A percentile compares a stretch with the other conserved stretches of the same genome.
Conservation (phyloP, 2,797 vertebrate species). For the Hozukius guyotensis region DNA sequence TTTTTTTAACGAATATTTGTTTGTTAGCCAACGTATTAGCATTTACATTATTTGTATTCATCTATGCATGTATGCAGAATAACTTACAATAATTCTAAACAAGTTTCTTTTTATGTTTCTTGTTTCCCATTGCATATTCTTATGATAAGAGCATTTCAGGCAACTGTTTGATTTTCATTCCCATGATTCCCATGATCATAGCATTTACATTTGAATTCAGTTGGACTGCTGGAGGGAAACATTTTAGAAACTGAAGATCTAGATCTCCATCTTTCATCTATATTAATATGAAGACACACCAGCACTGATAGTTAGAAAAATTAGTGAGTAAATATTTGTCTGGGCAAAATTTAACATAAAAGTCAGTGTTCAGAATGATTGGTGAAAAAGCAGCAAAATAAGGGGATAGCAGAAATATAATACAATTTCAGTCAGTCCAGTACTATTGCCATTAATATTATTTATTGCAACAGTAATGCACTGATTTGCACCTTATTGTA, state of each 20-base stretch:
- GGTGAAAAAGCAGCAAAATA: neutral
- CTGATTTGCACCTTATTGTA: neutral
- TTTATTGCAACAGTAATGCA: neutral
- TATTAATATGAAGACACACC: neutral
- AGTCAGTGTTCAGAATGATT: neutral
- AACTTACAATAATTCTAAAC: constrained; percentile 1
- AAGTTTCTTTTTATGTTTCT: neutral
- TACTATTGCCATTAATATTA: neutral
- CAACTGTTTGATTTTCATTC: constrained; percentile 6
- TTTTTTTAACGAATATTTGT: neutral
- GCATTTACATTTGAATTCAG: neutral
- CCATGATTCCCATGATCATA: neutral
- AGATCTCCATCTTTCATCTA: neutral
- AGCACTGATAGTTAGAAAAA: neutral
- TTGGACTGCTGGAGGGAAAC: neutral
- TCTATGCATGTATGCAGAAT: constrained; percentile 12
- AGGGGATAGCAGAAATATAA: neutral
- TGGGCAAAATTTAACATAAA: neutral
- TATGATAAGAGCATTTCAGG: neutral
- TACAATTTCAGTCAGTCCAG: neutral
- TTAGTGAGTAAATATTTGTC: neutral
- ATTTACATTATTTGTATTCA: neutral
- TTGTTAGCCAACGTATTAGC: neutral
- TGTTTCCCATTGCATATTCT: constrained; percentile 10
- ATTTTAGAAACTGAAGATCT: neutral